A percentile compares a stretch with the other conserved stretches of the same genome.
Evolutionary conservation across 2,888 invertebrate species (phyloP).

Genomic region (Helleia helle): DNA sequence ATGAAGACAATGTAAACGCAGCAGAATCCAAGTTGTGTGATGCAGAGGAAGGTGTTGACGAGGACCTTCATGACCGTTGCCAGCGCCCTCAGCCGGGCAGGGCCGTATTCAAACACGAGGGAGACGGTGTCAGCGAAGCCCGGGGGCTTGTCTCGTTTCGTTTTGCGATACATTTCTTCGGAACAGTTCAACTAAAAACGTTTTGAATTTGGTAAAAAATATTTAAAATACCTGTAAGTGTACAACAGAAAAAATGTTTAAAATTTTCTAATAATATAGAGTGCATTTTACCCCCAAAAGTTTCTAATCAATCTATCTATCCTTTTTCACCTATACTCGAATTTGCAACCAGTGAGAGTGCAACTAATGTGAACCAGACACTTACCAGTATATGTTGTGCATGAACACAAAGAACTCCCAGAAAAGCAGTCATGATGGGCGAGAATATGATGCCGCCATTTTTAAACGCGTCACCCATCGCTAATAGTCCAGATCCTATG

Average conservation of each 20-base stretch:
- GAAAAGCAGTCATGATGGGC: slow-evolving; percentile 81
- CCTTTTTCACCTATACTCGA: no score
- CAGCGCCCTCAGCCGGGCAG: slow-evolving; percentile 74
- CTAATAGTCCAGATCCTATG: slow-evolving; percentile 95
- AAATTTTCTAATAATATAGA: no score
- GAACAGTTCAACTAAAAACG: slow-evolving; percentile 79
- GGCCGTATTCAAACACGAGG: slow-evolving; percentile 85
- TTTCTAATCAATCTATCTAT: no score
- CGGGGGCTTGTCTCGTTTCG: slow-evolving; percentile 72
- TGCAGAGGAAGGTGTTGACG: slow-evolving; percentile 90
- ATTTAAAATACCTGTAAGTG: background rate
- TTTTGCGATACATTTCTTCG: slow-evolving; percentile 75
- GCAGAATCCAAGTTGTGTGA: slow-evolving; percentile 98
- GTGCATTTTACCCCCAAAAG: no score
- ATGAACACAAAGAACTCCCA: slow-evolving; percentile 91
- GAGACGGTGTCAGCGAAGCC: slow-evolving; percentile 90
- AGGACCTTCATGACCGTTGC: slow-evolving; percentile 77
- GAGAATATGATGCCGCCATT: slow-evolving; percentile 92
- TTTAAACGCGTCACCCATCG: slow-evolving; percentile 95
- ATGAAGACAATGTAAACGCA: slow-evolving; percentile 98
- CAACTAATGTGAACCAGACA: no score
- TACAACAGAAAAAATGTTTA: no score
- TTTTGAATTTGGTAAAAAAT: no score
- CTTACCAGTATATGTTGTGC: slow-evolving; percentile 91
- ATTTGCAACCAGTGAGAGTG: no score